These are phyloP conservation scores for Romanogobio albipinnatus DNA, from an alignment of 2,113 vertebrate genomes.

Conservation along the genomic window DNA sequence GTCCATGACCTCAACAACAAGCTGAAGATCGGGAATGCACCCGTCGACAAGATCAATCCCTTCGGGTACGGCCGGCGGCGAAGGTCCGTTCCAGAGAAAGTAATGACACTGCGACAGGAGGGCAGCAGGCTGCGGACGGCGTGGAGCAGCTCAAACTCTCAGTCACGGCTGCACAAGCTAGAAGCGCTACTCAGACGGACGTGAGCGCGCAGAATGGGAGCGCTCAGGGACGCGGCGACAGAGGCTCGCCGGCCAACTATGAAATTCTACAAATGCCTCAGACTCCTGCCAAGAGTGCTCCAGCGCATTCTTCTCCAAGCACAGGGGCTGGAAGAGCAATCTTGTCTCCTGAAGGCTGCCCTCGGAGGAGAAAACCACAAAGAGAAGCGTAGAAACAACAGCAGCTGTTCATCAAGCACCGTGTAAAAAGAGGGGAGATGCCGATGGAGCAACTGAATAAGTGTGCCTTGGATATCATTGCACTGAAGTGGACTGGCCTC, in stretches of 20 bases:
- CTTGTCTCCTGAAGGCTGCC: constrained; percentile 54
- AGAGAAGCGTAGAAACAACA: constrained; percentile 54
- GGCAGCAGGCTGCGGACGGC: constrained; percentile 65
- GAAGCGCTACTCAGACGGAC: constrained; percentile 72
- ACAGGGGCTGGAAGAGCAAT: constrained; percentile 48
- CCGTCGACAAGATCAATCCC: constrained; percentile 83
- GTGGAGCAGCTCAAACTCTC: constrained; percentile 68
- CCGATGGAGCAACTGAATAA: constrained; percentile 50
- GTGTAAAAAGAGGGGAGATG: constrained; percentile 65
- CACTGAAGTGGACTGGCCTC: constrained; percentile 38
- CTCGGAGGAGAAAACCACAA: constrained; percentile 37
- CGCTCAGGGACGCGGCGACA: constrained; percentile 56
- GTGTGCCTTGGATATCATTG: constrained; percentile 32
- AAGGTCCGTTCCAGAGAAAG: constrained; percentile 73
- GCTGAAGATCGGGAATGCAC: constrained; percentile 79
- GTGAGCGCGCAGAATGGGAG: constrained; percentile 60
- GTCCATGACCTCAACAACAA: constrained; percentile 85
- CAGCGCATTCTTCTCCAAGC: constrained; percentile 52
- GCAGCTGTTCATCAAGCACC: constrained; percentile 53
- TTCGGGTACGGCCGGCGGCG: constrained; percentile 89
- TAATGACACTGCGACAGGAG: constrained; percentile 58
- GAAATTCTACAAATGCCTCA: constrained; percentile 72
- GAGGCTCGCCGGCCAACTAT: constrained; percentile 53
- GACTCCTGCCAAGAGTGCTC: constrained; percentile 70
- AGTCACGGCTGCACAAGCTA: constrained; percentile 66